These are phyloP conservation scores for Acromyrmex echinatior DNA, from an alignment of 1,140 invertebrate species.

Conservation along the genomic window DNA sequence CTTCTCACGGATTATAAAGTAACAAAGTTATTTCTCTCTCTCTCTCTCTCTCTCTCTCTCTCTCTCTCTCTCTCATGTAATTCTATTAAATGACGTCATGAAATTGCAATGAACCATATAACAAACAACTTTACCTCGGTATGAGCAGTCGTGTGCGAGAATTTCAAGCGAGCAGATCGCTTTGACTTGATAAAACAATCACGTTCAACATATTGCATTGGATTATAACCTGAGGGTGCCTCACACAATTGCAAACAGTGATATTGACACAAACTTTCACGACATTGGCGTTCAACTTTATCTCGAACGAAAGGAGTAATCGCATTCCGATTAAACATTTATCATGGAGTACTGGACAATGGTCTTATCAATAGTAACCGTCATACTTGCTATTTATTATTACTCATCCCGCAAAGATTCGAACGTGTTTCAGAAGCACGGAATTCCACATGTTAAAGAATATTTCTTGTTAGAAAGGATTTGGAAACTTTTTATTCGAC, in stretches of 20 bases:
- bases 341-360: conserved; percentile 55
- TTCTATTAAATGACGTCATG: not conserved
- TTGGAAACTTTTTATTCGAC: not conserved
- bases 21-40: not conserved
- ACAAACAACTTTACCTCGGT: not conserved
- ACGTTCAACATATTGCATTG: conserved; percentile 41
- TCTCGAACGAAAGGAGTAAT: conserved; percentile 11
- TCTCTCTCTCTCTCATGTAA: not conserved
- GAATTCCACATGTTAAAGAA: not conserved
- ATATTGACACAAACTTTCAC: conserved; percentile 51
- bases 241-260: conserved; percentile 6
- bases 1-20: not conserved
- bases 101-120: conserved; percentile 6
- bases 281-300: conserved; percentile 23
- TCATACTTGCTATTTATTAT: conserved; percentile 27
- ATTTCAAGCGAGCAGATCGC: not conserved
- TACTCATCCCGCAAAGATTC: not conserved
- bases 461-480: conserved; percentile 32
- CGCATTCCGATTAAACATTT: not conserved
- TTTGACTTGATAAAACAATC: conserved; percentile 37
- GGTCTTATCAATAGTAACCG: conserved; percentile 21
- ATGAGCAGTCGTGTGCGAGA: conserved; percentile 21
- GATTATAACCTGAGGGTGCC: conserved; percentile 10
- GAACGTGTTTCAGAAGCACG: conserved; percentile 37
- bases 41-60: no score